Evolutionary conservation across 2,888 invertebrate genomes (phyloP), one percentile per base, ranked within the genome.

Genomic region (Melipona bicolor): DNA sequence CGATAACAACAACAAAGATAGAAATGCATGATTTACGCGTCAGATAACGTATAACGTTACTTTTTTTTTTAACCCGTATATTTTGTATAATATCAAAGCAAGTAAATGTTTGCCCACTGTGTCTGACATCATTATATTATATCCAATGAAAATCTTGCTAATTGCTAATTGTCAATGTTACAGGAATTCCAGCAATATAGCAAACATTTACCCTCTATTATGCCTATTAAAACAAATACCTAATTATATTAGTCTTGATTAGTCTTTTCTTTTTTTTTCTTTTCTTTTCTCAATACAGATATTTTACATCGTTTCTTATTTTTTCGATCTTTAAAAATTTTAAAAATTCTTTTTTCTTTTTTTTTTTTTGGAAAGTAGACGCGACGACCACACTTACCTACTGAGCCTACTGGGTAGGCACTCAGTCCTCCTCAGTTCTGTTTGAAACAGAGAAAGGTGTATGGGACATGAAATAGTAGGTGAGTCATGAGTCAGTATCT

Each of bases 381-480:
- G 92, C 93, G 92, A 93, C 93, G 85, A 84, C 90, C 89, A 90
- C 88, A 94, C 94, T 94, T 93, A 94, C 93, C 94, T 94, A 94
- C 93, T 90, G 91, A 91, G 92, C 93, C 93, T 93, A 93, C 90
- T 92, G 91, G 91, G 92, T 93, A 93, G 93, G 93, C 93, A 93
- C 92, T 91, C 91, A 93, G 92, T 94, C 93, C 93, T 94, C 93
- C 93, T 92, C 90, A 94, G 94, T 94, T 94, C 94, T 94, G 94
- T 94, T 94, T 94, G 94, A 93, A 94, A 94, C 94, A 94, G 94
- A 94, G 94, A 94, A 94, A 94, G 92, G 93, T 94, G 94, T 94
- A 92, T 90, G 94, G 93, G 93, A 92, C 90, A 94, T 94, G 92
- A 94, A 92, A 92, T 90, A 92, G 90, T 91, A 92, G 92, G 92